These are phyloP conservation scores for Mallotus villosus DNA, from an alignment of 2,797 vertebrate species.

Conservation along the genomic window DNA sequence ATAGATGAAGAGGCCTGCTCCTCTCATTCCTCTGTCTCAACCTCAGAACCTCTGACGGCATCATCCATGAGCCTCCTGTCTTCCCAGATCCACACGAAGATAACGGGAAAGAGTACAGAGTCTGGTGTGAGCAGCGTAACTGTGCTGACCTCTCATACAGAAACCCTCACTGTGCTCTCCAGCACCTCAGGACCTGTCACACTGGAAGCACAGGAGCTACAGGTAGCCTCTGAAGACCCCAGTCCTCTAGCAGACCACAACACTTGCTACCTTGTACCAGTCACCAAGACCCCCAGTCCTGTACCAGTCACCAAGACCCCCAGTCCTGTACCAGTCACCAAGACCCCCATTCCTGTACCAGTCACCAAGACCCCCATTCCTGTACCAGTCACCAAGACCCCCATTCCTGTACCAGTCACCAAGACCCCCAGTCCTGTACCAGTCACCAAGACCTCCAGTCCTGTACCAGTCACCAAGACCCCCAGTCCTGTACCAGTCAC, in stretches of 20 bases:
- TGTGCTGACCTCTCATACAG: constrained; percentile 43
- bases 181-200: constrained; percentile 8
- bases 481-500: too few relatives aligned
- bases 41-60: constrained; percentile 23
- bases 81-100: constrained; percentile 43
- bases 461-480: too few relatives aligned
- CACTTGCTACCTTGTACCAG: too few relatives aligned
- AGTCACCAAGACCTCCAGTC: too few relatives aligned
- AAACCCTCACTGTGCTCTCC: constrained; percentile 39
- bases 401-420: too few relatives aligned
- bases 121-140: constrained; percentile 34
- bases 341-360: too few relatives aligned
- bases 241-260: constrained; percentile 2
- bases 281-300: too few relatives aligned
- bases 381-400: constrained; percentile 6
- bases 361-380: constrained; percentile 21
- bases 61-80: constrained; percentile 44
- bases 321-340: too few relatives aligned
- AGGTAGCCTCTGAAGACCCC: not conserved
- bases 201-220: not conserved
- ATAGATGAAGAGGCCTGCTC: constrained; percentile 65
- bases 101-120: not conserved
- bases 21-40: constrained; percentile 19
- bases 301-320: too few relatives aligned
- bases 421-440: not conserved